These are phyloP conservation scores for Enhydra lutris DNA, from an alignment of 2,113 vertebrate genomes.

Conservation along the genomic window DNA sequence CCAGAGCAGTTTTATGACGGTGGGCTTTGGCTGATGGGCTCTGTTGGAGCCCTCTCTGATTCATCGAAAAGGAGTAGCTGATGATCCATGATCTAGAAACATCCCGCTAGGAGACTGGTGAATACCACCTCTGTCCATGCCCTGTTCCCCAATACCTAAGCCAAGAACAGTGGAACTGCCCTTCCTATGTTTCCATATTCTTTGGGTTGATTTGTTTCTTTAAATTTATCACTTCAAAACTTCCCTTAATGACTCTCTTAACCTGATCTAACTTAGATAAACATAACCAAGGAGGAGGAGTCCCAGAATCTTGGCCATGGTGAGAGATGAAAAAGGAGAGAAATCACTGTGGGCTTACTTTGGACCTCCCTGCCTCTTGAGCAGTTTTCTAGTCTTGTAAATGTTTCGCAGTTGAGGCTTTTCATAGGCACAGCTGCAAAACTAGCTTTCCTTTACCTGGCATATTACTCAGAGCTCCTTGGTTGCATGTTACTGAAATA, in stretches of 20 bases:
- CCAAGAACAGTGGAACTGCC: not conserved
- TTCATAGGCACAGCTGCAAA: not conserved
- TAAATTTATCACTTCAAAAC: not conserved
- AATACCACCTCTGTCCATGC: not conserved
- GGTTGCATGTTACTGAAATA: not conserved
- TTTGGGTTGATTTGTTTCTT: conserved; percentile 1
- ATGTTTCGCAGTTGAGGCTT: not conserved
- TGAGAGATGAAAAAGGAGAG: not conserved
- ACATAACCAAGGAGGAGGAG: not conserved
- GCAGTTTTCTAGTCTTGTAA: not conserved
- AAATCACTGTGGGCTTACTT: not conserved
- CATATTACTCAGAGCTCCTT: not conserved
- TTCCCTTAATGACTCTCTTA: not conserved
- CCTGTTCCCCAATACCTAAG: not conserved
- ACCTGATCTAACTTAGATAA: not conserved
- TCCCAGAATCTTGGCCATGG: not conserved
- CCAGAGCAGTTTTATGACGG: not conserved
- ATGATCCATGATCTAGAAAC: not conserved
- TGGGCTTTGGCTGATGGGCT: not conserved
- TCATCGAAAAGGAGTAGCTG: not conserved
- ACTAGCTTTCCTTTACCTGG: not conserved
- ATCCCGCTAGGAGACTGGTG: not conserved
- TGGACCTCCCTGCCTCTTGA: not conserved
- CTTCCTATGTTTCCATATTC: not conserved
- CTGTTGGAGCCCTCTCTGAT: not conserved